Base-by-base conservation (phyloP, 2,113 vertebrate species). In the Sardina pilchardus region DNA sequence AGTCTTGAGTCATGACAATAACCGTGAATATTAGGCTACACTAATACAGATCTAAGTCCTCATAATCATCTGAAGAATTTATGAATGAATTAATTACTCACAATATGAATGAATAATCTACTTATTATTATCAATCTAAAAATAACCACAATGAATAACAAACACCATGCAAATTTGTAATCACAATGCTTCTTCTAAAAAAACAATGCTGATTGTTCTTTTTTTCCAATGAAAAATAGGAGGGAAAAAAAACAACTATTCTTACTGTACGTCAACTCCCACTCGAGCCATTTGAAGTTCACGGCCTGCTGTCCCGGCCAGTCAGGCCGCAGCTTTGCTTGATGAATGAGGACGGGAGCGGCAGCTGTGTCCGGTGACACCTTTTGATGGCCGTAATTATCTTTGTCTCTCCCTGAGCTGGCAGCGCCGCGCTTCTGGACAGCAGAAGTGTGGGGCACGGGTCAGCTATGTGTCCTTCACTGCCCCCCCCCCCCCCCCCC, bases 381-480 rank as follows among this genome's bases (percentile, higher is more conserved):
- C n/a, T 67, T 67, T 12, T 30, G 63, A 67, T 30, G n/a, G 26
- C 63, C 9, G 7, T 67, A 67, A 67, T 67, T 67, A 67, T 67
- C 63, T 67, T 67, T 26, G 63, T 67, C 63, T 30, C 63, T 26
- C n/a, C n/a, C n/a, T n/a, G 1, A n/a, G n/a, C 59, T 67, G 59
- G 59, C 59, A 67, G 59, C 59, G 10, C 59, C 6, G 10, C 63
- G 19, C 48, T 59, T 59, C 24, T 59, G 53, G 53, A 59, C 14
- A 78, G 4, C 71, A 36, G 14, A 36, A 34, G 71, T 12, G 30
- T 17, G 71, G 71, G 26, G 71, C 30, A 34, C 10, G 19, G 71
- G 71, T 78, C 71, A 78, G 14, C 30, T 78, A 34, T 36, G 30
- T 36, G 71, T 78, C 71, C 71, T 78, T 78, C 71, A 36, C 71